Evolutionary conservation across 2,113 vertebrate species (phyloP).

Genomic region (Probosciger aterrimus): DNA sequence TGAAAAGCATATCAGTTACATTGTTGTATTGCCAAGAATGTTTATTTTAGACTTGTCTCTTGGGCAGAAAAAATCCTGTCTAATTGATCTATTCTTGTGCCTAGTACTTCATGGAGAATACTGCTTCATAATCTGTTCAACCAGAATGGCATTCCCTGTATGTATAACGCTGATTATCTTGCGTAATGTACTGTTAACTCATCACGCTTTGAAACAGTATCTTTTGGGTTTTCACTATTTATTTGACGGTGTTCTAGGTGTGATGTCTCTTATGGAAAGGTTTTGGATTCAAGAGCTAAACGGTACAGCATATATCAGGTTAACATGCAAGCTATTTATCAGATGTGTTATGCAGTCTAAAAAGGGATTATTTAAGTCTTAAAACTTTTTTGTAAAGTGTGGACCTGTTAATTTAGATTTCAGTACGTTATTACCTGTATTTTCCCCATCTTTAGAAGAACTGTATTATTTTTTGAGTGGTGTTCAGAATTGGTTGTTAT

Average conservation of each 20-base stretch:
- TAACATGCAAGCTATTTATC: slow-evolving; percentile 49
- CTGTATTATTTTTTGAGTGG: slow-evolving; percentile 6
- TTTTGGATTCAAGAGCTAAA: slow-evolving; percentile 33
- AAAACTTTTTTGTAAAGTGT: slow-evolving; percentile 14
- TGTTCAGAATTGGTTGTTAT: slow-evolving; percentile 1
- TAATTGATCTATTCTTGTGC: slow-evolving; percentile 67
- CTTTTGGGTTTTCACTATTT: slow-evolving; percentile 61
- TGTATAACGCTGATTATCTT: slow-evolving; percentile 59
- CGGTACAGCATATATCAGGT: slow-evolving; percentile 14
- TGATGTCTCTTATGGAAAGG: slow-evolving; percentile 3
- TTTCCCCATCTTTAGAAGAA: slow-evolving; percentile 35
- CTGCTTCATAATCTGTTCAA: slow-evolving; percentile 51
- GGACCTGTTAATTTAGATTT: slow-evolving; percentile 40
- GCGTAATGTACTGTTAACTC: slow-evolving; percentile 61
- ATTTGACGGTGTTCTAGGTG: slow-evolving; percentile 64
- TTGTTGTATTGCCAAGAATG: slow-evolving; percentile 75
- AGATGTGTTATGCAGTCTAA: slow-evolving; percentile 41
- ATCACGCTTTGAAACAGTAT: slow-evolving; percentile 55
- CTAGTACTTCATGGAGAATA: slow-evolving; percentile 67
- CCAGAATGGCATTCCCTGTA: slow-evolving; percentile 61
- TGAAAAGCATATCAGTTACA: slow-evolving; percentile 68
- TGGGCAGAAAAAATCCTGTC: slow-evolving; percentile 62
- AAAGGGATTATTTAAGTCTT: slow-evolving; percentile 59
- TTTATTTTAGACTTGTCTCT: slow-evolving; percentile 63
- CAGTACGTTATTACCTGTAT: neutral